Conservation (phyloP, 2,113 vertebrate species). For the Cyrtonyx montezumae region DNA sequence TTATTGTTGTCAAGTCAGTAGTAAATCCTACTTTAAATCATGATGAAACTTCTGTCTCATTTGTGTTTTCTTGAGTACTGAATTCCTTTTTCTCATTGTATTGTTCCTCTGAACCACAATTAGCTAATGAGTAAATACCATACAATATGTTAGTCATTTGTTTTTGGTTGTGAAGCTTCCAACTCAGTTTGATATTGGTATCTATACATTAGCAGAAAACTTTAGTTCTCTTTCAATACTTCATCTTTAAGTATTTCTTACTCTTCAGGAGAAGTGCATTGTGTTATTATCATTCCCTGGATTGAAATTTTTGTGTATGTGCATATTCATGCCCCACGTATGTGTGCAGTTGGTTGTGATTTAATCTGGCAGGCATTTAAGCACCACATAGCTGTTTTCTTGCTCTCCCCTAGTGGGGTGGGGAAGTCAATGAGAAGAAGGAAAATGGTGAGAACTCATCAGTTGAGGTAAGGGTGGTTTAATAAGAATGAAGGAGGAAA, state of each 20-base stretch:
- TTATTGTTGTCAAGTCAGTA: not conserved
- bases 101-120: not conserved
- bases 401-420: not conserved
- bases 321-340: not conserved
- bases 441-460: not conserved
- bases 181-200: not conserved
- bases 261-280: not conserved
- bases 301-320: not conserved
- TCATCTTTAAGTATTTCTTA: not conserved
- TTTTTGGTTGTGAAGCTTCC: not conserved
- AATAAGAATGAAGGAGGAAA: not conserved
- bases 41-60: not conserved
- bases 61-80: not conserved
- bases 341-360: not conserved
- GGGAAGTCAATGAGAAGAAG: not conserved
- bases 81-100: not conserved
- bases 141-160: not conserved
- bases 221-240: not conserved
- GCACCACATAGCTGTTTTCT: no score
- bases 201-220: not conserved
- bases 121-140: not conserved
- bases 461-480: not conserved
- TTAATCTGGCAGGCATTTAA: not conserved
- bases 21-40: not conserved
- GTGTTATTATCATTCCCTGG: not conserved